A percentile compares a stretch with the other conserved stretches of the same genome.
phyloP scores from a whole-genome alignment of 1,140 invertebrate genomes.

The Camponotus floridanus region DNA sequence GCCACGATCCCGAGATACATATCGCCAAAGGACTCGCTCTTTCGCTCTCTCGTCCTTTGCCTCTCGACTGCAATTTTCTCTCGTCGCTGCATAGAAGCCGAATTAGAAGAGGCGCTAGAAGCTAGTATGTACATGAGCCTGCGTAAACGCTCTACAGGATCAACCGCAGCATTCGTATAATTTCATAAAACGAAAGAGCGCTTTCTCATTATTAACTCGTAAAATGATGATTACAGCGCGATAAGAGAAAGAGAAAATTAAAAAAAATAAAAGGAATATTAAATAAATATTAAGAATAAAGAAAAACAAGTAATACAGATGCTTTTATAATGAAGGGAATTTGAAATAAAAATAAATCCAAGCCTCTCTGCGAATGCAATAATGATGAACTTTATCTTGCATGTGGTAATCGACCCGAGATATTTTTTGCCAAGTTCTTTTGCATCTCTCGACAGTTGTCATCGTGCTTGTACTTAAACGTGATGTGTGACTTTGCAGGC shows the following conservation, averaged over 20 bases:
- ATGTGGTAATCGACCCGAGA: background rate
- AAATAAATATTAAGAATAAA: too few relatives aligned
- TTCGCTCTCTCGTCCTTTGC: background rate
- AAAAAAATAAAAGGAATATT: background rate
- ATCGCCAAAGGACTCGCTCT: background rate
- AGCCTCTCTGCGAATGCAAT: slow-evolving; percentile 20
- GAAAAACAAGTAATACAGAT: too few relatives aligned
- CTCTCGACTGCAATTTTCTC: background rate
- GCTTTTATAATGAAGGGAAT: background rate
- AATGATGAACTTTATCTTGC: background rate
- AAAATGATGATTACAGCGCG: background rate
- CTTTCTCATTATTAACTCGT: too few relatives aligned
- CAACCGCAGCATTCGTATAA: background rate
- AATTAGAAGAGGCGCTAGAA: slow-evolving; percentile 23
- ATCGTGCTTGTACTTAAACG: slow-evolving; percentile 1
- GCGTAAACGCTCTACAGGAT: background rate
- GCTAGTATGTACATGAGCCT: background rate
- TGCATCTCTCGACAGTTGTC: slow-evolving; percentile 73
- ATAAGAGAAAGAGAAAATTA: background rate
- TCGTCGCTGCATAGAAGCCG: background rate
- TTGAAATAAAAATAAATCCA: slow-evolving; percentile 47
- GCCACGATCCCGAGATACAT: background rate
- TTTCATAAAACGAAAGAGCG: background rate
- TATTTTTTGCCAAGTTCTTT: background rate
- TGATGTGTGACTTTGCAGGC: slow-evolving; percentile 76